phyloP scores from a whole-genome alignment of 2,113 vertebrate genomes.

The Entomyzon cyanotis region DNA sequence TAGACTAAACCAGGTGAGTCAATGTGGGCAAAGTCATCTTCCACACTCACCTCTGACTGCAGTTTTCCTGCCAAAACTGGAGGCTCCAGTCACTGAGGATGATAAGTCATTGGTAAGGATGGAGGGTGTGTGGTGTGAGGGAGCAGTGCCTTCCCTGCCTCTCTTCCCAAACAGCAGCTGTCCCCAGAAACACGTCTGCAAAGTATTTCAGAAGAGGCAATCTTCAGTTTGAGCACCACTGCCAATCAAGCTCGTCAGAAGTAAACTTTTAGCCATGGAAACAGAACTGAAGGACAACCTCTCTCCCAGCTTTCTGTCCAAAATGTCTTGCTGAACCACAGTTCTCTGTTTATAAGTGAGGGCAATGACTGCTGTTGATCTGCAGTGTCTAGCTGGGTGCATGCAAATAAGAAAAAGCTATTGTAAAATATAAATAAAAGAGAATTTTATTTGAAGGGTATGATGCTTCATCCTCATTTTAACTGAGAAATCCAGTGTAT shows the following conservation, averaged over 20 bases:
- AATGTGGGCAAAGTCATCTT: not conserved
- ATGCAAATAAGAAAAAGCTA: not conserved
- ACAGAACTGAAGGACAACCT: not conserved
- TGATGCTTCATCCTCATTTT: not conserved
- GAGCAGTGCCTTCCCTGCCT: not conserved
- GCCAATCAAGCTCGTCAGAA: not conserved
- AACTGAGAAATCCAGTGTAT: not conserved
- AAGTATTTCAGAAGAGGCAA: not conserved
- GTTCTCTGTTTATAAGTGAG: not conserved
- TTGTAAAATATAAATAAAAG: not conserved
- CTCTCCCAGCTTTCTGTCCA: not conserved
- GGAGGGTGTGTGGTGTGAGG: not conserved
- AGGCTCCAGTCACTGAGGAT: accelerated
- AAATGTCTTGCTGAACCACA: not conserved
- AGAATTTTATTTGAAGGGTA: not conserved
- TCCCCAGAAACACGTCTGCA: not conserved
- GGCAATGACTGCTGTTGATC: not conserved
- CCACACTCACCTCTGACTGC: not conserved
- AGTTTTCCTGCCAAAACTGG: not conserved
- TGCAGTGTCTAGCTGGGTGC: not conserved
- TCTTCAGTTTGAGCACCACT: not conserved
- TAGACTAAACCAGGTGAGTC: not conserved
- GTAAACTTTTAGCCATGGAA: not conserved
- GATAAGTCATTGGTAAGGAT: not conserved
- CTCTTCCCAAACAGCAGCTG: not conserved